A percentile compares a stretch with the other conserved stretches of the same genome.
Evolutionary conservation across 2,888 invertebrate genomes (phyloP).

Genomic region (Melanostoma scalare): DNA sequence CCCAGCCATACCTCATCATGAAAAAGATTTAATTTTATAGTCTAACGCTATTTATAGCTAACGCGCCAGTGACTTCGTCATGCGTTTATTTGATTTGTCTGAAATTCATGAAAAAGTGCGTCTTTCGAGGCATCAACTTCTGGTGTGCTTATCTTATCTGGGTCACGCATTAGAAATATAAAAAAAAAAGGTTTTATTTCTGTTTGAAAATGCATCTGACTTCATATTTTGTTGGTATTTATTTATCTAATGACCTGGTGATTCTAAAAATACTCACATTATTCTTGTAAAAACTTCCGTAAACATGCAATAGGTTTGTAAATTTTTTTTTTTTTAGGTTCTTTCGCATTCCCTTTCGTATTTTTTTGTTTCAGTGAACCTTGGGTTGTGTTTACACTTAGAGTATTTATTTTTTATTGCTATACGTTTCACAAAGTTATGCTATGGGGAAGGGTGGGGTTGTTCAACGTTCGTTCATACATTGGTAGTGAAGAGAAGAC

Average conservation of each 20-base stretch:
- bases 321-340: constrained; percentile 24
- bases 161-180: constrained; percentile 8
- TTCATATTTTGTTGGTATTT: constrained; percentile 7
- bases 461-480: background rate
- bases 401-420: constrained; percentile 41
- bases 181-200: constrained; percentile 11
- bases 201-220: constrained; percentile 14
- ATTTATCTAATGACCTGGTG: background rate
- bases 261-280: constrained; percentile 38
- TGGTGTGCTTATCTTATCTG: constrained; percentile 22
- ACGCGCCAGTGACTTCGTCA: constrained; percentile 7
- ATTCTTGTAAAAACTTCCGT: constrained; percentile 51
- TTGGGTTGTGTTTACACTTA: constrained; percentile 48
- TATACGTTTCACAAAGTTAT: constrained; percentile 9
- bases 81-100: constrained; percentile 53
- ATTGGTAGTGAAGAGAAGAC: background rate
- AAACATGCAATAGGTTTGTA: constrained; percentile 54
- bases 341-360: constrained; percentile 23
- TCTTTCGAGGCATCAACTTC: constrained; percentile 1
- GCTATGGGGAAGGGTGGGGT: background rate
- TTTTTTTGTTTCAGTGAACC: constrained; percentile 39
- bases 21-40: constrained; percentile 4
- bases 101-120: constrained; percentile 41
- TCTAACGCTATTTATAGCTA: constrained; percentile 44
- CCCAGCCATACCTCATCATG: background rate